Evolutionary conservation across 2,888 invertebrate genomes (phyloP).

Genomic region (Miltochrista miniata): DNA sequence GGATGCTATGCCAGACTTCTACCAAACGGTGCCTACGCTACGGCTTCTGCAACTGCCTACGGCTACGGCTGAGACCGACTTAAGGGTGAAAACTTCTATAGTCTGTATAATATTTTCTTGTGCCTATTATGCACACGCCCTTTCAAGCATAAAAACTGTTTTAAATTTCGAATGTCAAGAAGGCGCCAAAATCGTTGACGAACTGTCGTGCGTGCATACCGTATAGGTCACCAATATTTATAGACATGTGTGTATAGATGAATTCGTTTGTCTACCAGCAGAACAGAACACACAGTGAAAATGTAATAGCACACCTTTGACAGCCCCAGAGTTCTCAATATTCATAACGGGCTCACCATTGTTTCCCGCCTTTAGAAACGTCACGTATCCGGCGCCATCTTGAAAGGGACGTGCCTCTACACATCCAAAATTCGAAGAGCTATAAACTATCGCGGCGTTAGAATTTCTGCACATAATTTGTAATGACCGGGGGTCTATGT

Average conservation of each 20-base stretch:
- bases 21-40: no score
- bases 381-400: constrained; percentile 78
- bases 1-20: no score
- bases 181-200: constrained; percentile 46
- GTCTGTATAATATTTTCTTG: no score
- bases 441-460: constrained; percentile 39
- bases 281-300: constrained; percentile 62
- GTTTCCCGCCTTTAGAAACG: constrained; percentile 72
- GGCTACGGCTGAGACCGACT: no score
- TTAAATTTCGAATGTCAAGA: constrained; percentile 51
- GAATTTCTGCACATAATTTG: constrained; percentile 28
- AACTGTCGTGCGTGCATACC: constrained; percentile 45
- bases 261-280: constrained; percentile 47
- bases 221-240: constrained; percentile 29
- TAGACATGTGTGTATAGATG: constrained; percentile 45
- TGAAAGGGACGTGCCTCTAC: constrained; percentile 71
- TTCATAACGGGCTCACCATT: constrained; percentile 76
- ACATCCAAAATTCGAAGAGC: constrained; percentile 59
- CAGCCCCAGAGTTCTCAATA: constrained; percentile 70
- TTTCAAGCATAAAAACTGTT: constrained; percentile 43
- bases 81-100: neutral
- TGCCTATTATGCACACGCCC: constrained; percentile 10
- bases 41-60: no score
- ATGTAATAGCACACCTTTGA: constrained; percentile 57
- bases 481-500: constrained; percentile 49